phyloP scores from a whole-genome alignment of 2,113 vertebrate genomes.

The Progne subis region DNA sequence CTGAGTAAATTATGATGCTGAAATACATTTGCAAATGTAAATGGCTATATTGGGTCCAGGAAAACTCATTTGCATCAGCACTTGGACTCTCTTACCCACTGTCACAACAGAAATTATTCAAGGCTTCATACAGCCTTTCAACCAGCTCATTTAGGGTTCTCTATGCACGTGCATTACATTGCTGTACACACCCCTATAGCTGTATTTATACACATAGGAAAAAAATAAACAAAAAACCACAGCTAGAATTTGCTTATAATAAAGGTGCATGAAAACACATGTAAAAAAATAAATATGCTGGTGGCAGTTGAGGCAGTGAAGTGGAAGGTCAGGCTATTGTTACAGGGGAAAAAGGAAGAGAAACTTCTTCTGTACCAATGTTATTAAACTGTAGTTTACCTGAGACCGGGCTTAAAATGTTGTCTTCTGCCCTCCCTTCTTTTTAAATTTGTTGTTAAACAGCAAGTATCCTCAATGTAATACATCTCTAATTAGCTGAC shows the following conservation, averaged over 20 bases:
- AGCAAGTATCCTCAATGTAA: conserved; percentile 16
- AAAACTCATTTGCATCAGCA: not conserved
- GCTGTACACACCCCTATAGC: not conserved
- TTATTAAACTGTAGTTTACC: not conserved
- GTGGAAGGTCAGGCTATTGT: not conserved
- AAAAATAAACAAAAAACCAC: not conserved
- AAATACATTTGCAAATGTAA: conserved; percentile 49
- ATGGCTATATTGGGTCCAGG: conserved; percentile 38
- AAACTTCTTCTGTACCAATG: not conserved
- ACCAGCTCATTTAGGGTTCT: not conserved
- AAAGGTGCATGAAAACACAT: not conserved
- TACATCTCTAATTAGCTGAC: not conserved
- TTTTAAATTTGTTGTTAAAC: not conserved
- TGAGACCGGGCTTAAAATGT: not conserved
- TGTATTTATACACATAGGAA: not conserved
- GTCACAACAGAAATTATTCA: not conserved
- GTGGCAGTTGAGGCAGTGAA: not conserved
- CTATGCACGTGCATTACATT: not conserved
- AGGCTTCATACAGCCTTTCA: not conserved
- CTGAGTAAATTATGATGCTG: conserved; percentile 57
- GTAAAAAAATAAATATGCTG: not conserved
- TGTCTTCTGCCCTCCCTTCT: rapidly evolving
- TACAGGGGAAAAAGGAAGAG: not conserved
- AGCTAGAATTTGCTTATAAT: not conserved
- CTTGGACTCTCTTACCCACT: conserved; percentile 2